Evolutionary conservation across 2,888 invertebrate species (phyloP).

Genomic region (Tetanocera ferruginea): DNA sequence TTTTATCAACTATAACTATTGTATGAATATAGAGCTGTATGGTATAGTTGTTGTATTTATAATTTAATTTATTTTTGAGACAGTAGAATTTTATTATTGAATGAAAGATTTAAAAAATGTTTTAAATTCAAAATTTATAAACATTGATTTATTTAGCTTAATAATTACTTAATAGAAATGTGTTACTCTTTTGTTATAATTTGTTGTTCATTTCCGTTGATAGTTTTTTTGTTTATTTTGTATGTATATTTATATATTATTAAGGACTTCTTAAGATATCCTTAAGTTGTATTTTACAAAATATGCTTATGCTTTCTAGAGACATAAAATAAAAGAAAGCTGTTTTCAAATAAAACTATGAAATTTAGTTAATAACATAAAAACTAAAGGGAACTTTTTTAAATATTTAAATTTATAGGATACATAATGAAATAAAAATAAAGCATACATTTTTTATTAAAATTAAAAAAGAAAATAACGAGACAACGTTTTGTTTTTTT

Average conservation of each 20-base stretch:
- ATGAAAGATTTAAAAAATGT: constrained; percentile 21
- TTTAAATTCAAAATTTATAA: constrained; percentile 24
- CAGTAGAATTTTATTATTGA: constrained; percentile 23
- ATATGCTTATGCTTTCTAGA: background rate
- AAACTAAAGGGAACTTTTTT: background rate
- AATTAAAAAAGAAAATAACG: too few relatives aligned
- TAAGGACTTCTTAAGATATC: background rate
- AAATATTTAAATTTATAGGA: background rate
- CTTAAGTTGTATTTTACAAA: constrained; percentile 3
- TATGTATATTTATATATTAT: background rate
- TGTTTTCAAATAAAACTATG: too few relatives aligned
- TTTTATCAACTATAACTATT: constrained; percentile 46
- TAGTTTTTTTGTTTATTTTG: background rate
- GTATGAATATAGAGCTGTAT: constrained; percentile 43
- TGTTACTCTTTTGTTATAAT: background rate
- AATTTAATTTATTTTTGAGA: constrained; percentile 29
- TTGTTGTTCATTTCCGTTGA: background rate
- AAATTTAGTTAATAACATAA: background rate
- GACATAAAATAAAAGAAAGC: background rate
- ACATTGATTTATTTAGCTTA: constrained; percentile 7
- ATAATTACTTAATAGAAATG: background rate
- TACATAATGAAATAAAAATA: background rate
- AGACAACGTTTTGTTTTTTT: too few relatives aligned
- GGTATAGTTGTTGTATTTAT: constrained; percentile 33
- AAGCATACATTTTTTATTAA: background rate